Conservation (phyloP, 2,113 vertebrate genomes). For the Acanthisitta chloris region DNA sequence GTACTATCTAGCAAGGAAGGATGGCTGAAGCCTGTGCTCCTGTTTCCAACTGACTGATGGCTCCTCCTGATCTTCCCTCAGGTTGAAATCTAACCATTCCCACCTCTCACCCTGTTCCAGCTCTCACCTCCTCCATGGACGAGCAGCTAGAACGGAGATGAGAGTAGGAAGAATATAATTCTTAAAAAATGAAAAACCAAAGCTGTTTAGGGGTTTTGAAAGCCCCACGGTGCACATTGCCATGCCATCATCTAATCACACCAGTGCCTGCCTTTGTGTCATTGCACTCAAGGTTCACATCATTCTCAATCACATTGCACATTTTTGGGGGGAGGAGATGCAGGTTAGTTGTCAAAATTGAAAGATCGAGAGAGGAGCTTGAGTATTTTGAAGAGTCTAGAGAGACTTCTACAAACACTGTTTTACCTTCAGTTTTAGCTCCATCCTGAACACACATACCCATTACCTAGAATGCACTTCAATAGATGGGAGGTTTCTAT, state of each 20-base stretch:
- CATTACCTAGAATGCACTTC: conserved; percentile 34
- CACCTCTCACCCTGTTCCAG: background rate
- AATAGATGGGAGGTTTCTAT: background rate
- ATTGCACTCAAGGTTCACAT: background rate
- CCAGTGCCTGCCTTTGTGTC: background rate
- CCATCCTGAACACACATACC: background rate
- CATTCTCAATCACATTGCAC: accelerated
- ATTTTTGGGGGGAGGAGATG: background rate
- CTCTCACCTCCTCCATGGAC: background rate
- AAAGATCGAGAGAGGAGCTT: background rate
- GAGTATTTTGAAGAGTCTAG: background rate
- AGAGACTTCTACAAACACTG: background rate
- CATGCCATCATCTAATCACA: background rate
- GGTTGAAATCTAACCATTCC: background rate
- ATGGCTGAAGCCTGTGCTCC: background rate
- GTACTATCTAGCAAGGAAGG: accelerated
- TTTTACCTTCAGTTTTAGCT: background rate
- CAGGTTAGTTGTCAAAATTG: background rate
- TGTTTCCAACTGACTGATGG: background rate
- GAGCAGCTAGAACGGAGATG: background rate
- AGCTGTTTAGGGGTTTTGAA: background rate
- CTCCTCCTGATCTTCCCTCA: background rate
- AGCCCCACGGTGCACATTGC: accelerated
- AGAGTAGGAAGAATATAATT: background rate
- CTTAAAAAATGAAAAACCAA: background rate